These are phyloP conservation scores for Drosophila littoralis DNA, from an alignment of 1,140 invertebrate species.

Conservation along the genomic window DNA sequence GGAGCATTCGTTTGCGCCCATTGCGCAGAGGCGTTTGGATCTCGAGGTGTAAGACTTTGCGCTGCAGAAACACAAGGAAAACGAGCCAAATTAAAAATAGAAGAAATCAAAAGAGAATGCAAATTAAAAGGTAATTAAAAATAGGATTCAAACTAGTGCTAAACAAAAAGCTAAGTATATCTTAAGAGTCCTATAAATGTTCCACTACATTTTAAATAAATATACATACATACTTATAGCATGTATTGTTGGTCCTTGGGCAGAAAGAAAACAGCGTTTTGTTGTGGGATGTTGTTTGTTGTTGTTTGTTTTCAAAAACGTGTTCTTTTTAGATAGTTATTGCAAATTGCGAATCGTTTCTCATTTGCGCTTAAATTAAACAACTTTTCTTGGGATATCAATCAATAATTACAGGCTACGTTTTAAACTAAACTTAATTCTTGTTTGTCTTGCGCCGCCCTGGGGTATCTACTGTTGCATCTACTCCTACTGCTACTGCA, in stretches of 20 bases:
- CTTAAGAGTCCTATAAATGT: not conserved
- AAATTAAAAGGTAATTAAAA: conserved; percentile 10
- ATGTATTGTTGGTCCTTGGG: not conserved
- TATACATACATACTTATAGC: not conserved
- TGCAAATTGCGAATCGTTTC: not conserved
- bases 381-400: conserved; percentile 4
- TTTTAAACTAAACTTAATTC: not conserved
- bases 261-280: conserved; percentile 31
- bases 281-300: conserved; percentile 7
- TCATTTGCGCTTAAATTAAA: conserved; percentile 1
- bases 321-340: conserved; percentile 2
- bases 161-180: not conserved
- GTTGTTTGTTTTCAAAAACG: conserved; percentile 23
- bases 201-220: not conserved
- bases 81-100: conserved; percentile 28
- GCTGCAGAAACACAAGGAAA: conserved; percentile 36
- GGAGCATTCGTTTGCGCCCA: conserved; percentile 62
- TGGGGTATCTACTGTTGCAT: conserved; percentile 4
- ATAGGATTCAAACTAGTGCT: not conserved
- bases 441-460: conserved; percentile 1
- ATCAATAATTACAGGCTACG: conserved; percentile 9
- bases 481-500: not conserved
- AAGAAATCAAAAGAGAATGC: conserved; percentile 12
- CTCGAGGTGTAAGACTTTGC: conserved; percentile 57
- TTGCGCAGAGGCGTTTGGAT: conserved; percentile 64